Base-by-base conservation (phyloP, 2,113 vertebrate genomes). In the Pseudonaja textilis region DNA sequence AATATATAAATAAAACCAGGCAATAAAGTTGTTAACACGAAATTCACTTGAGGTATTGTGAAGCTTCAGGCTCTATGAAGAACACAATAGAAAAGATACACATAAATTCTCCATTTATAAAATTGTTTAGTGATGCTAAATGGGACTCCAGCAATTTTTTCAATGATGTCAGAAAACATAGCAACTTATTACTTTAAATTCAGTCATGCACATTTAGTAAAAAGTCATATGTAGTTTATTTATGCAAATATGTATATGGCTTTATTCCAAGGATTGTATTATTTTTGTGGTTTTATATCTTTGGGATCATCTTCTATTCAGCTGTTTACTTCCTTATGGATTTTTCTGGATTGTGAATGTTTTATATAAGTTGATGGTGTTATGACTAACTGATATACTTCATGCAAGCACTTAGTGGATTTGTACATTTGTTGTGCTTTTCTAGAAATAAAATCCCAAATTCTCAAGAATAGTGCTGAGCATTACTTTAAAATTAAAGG, bases 81-180 rank as follows among this genome's bases (percentile, higher is more conserved):
- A 95, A 95, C 96, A 85, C 87, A 95, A 96, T 96, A 93, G 91
- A 87, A 92, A 95, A 91, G 11, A 93, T 85, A 85, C 89, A 90
- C 94, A 95, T 96, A 96, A 96, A 96, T 95, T 94, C 85, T 91
- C 74, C 93, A 91, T 95, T 93, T 93, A 93, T 95, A 90, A 96
- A 97, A 93, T 88, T 85, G 85, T 47, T 95, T 89, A 42, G 91
- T 92, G 88, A 88, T 89, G 90, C 7, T 69, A 87, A 93, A 89
- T 61, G 20, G 55, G 61, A 88, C 54, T 85, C 86, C n/a, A 54
- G 47, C 34, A 87, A 61, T 69, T 95, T 93, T 93, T 95, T n/a
- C 47, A 95, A 91, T 88, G 92, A 23, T 94, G 69, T 91, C 64
- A 90, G 87, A 39, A 94, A 87, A 94, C 94, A 93, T 64, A 95